Evolutionary conservation across 2,113 vertebrate genomes (phyloP).

Genomic region (Psettodes erumei): DNA sequence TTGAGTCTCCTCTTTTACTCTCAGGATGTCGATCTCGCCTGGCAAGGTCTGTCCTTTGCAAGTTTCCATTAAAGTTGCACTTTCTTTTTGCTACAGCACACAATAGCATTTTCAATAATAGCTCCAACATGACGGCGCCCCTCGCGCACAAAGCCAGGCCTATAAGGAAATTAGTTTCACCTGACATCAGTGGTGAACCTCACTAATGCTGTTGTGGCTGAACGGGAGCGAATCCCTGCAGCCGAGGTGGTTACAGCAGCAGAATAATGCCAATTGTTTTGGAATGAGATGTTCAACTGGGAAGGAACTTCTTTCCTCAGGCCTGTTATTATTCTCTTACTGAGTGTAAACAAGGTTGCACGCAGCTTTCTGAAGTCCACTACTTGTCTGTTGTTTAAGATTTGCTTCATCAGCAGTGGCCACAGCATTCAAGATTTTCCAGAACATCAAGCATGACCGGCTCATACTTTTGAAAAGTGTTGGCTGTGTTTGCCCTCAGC

Average conservation of each 20-base stretch:
- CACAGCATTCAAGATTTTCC: no score
- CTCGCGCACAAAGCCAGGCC: background rate
- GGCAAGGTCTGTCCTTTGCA: background rate
- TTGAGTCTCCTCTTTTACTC: background rate
- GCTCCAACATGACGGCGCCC: background rate
- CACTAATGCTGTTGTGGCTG: no score
- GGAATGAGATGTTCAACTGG: no score
- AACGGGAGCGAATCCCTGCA: background rate
- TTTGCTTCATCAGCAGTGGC: no score
- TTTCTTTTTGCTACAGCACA: background rate
- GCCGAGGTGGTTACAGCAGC: background rate
- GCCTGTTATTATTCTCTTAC: no score
- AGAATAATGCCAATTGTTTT: background rate
- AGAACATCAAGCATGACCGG: no score
- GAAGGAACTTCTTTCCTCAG: no score
- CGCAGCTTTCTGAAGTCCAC: no score
- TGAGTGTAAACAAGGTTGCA: no score
- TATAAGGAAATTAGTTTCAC: background rate
- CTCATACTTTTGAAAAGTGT: constrained; percentile 28
- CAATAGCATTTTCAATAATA: background rate
- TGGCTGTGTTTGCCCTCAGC: background rate
- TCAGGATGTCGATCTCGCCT: background rate
- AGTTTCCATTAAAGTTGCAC: background rate
- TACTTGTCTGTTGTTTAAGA: no score
- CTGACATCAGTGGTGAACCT: background rate